Base-by-base conservation (phyloP, 2,797 vertebrate genomes). In the Brachymystax lenok region DNA sequence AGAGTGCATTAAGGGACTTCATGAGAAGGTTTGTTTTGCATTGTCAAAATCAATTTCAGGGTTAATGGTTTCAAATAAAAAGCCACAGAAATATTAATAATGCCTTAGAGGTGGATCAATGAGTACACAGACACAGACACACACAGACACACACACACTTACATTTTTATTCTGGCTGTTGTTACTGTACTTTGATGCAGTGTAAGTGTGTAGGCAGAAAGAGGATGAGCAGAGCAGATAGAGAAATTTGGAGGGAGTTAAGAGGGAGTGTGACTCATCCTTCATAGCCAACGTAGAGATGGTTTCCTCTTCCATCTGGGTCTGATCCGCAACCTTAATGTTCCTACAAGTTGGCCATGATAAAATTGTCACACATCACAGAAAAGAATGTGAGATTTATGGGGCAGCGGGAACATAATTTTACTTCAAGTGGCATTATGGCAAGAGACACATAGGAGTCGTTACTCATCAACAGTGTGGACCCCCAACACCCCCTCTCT, bases 281-380 rank as follows among this genome's bases (percentile, higher is more conserved):
- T 64, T 69, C 24, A 74, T 68, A 50, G 5, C 64, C 6, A 10
- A n/a, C 14, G 24, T 7, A 46, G 40, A 46, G 40, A n/a, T 4
- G 16, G 35, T 78, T 71, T 64, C 69, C 30, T 67, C 14, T 10
- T 68, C 40, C 28, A 50, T 72, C 30, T 73, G 71, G 28, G 28
- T 63, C 51, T 77, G 52, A 82, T 84, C 61, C 77, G 75, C 40
- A 79, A 61, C 66, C 59, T 80, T 54, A 71, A 79, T 79, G 76
- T 73, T 83, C 59, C 63, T 30, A 35, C 46, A 80, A 69, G 40
- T 85, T 79, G 67, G 61, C 67, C 74, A 68, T 35, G 16, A 68
- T 68, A 33, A 68, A 68, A 68, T 28, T 14, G 66, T 68, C 66
- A 68, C 28, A 35, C 33, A 30, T 68, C n/a, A 68, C 66, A 33